Evolutionary conservation across 2,888 invertebrate species (phyloP), one percentile per base, ranked within the genome.

Genomic region (Agrochola lychnidis): DNA sequence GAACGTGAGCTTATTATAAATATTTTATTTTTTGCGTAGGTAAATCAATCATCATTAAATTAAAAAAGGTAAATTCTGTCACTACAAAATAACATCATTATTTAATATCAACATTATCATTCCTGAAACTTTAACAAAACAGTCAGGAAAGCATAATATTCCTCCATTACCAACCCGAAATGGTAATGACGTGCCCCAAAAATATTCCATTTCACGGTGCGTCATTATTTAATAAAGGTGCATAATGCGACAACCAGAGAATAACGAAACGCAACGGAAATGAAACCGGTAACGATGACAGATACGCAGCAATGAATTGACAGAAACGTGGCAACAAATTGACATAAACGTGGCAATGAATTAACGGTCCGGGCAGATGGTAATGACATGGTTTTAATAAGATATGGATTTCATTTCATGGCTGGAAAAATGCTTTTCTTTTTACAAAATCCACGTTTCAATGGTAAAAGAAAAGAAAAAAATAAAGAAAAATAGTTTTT

Each of bases 211-310:
- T 87, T 64, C 78, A 80, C 74, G 57, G 66, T 40, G 69, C 73
- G 83, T 83, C 87, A 78, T 87, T 87, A 86, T 87, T 87, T 76
- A 87, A 83, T 81, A 85, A 83, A 76, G 81, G 64, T 85, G 79
- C 71, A 85, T 85, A 83, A 85, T 74, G 85, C 78, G 85, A 83
- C 82, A 78, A 67, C 78, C 85, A 81, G 73, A 81, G 78, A 71
- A 76, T 84, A 75, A 66, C 72, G 74, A 68, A 70, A 75, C 75
- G 70, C 22, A 56, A 79, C 76, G 77, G 80, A 83, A 84, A 83
- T 83, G 87, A 84, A 82, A 73, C 68, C 77, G 74, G 73, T 88
- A 84, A 87, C 74, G 81, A 84, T 89, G 87, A 89, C 83, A 87
- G 88, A 89, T 87, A 83, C 77, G 78, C 12, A 63, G 76, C 85